Conservation (phyloP, 35 echinoderm and acorn worm genomes). For the Strongylocentrotus purpuratus region DNA sequence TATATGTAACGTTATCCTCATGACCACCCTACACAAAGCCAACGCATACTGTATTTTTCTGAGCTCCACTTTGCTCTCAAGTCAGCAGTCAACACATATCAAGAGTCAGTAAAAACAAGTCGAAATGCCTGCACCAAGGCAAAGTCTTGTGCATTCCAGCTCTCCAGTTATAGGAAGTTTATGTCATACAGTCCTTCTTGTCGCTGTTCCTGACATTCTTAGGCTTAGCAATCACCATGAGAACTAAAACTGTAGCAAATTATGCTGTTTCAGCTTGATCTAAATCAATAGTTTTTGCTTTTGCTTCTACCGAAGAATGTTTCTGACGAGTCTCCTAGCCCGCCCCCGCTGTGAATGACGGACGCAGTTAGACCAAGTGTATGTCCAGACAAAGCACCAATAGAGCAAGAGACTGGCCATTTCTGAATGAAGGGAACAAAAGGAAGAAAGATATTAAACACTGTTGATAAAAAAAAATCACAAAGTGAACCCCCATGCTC, state of each 20-base stretch:
- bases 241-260: not conserved
- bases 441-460: not conserved
- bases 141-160: no score
- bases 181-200: no score
- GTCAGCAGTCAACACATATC: no score
- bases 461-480: not conserved
- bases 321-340: not conserved
- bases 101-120: no score
- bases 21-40: no score
- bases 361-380: conserved; percentile 49
- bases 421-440: conserved; percentile 56
- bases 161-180: no score
- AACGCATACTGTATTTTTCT: no score
- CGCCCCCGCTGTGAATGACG: not conserved
- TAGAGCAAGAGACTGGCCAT: conserved; percentile 86
- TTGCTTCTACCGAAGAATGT: not conserved
- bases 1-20: no score
- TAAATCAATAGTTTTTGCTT: conserved; percentile 35
- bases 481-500: not conserved
- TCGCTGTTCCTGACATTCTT: no score
- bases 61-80: no score
- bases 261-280: not conserved
- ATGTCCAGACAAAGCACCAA: conserved; percentile 86
- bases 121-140: no score
- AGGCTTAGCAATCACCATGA: not conserved